Base-by-base conservation (phyloP, 2,888 invertebrate species). In the Synanthedon vespiformis region DNA sequence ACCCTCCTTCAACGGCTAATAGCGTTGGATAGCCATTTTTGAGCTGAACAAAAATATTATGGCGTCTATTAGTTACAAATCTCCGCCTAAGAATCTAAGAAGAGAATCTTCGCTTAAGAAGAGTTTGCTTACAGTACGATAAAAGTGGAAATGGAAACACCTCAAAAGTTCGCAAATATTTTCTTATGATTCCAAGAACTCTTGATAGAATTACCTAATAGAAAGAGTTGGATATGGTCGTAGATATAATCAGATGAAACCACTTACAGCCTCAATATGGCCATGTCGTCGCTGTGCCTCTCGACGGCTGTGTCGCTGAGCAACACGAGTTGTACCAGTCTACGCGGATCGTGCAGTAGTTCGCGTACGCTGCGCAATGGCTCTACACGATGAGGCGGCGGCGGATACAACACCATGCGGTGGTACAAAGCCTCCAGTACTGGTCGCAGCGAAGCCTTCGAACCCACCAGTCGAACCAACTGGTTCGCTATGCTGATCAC, bases 391-490 rank as follows among this genome's bases (percentile, higher is more conserved):
- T 96, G 95, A 48, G 92, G 90, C 0, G 95, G 92, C 0, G 95
- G 94, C 13, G 97, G 96, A 77, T 97, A 92, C 0, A 97, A 88
- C 3, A 97, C 81, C 93, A 97, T 96, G 53, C 97, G 90, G 77
- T 98, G 97, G 72, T 97, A 97, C 1, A 98, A 88, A 0, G 97
- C 96, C 73, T 97, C 97, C 49, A 98, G 80, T 48, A 97, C 97
- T 8, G 97, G 96, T 12, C 97, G 89, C 50, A 98, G 80, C n/a
- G 93, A 92, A 0, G 94, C 92, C 22, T 95, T 94, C 41, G 94
- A 92, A 0, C 97, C 98, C 0, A 97, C 95, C 44, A 97, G 84
- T 12, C 96, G 90, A 1, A 97, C 93, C 53, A 98, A 84, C 70
- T 97, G 95, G 53, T 95, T 94, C 8, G 95, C 95, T 66, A 98